Percentiles rank a stretch among this genome's conserved stretches.
phyloP scores from a whole-genome alignment of 2,888 invertebrate species.

The Hirtodrosophila histrioides region DNA sequence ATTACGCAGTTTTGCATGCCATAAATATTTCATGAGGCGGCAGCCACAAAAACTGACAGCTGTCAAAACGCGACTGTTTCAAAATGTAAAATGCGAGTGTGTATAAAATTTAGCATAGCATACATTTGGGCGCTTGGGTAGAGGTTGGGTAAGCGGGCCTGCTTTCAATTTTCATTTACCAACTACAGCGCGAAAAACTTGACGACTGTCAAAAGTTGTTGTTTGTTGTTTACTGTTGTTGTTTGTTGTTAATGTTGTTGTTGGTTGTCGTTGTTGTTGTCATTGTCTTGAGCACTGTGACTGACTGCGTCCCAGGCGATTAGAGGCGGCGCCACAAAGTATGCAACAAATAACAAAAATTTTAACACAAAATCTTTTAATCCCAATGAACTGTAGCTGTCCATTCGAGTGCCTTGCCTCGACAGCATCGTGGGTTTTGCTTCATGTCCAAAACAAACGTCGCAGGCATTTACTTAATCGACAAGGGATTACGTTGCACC shows the following conservation, averaged over 20 bases:
- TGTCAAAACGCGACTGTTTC: conserved; percentile 73
- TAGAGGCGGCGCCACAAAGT: conserved; percentile 40
- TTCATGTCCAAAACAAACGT: conserved; percentile 69
- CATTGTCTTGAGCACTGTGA: conserved; percentile 21
- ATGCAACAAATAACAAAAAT: conserved; percentile 70
- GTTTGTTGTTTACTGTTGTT: conserved; percentile 4
- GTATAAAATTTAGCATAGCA: conserved; percentile 58
- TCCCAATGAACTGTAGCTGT: conserved; percentile 77
- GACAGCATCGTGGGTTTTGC: conserved; percentile 37
- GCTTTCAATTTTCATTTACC: conserved; percentile 66
- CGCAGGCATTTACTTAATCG: conserved; percentile 82
- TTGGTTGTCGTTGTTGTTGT: conserved; percentile 4
- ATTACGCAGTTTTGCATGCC: conserved; percentile 61
- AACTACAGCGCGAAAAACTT: conserved; percentile 36
- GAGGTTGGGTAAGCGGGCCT: background rate
- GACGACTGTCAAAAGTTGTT: conserved; percentile 57
- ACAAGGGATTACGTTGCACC: conserved; percentile 80
- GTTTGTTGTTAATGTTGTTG: conserved; percentile 1
- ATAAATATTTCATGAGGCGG: conserved; percentile 76
- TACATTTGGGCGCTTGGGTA: conserved; percentile 29
- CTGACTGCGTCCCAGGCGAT: conserved; percentile 45
- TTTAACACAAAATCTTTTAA: conserved; percentile 77
- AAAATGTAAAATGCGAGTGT: conserved; percentile 47
- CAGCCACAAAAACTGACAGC: conserved; percentile 74
- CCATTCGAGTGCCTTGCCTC: conserved; percentile 41